Percentiles rank a stretch among this genome's conserved stretches.
Evolutionary conservation across 2,113 vertebrate genomes (phyloP).

Genomic region (Labrus mixtus): DNA sequence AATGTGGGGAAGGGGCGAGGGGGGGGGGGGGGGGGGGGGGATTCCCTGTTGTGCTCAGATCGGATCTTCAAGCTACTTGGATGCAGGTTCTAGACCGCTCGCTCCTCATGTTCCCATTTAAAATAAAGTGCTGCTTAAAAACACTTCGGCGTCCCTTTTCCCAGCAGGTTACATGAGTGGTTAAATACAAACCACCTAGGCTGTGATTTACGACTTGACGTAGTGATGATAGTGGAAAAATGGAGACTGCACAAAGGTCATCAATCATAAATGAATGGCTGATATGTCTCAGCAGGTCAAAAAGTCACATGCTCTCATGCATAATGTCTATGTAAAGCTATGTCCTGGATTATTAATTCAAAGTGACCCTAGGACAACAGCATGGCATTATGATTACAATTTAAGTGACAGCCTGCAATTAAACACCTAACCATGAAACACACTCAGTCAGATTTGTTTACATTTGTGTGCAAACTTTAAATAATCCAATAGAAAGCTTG

Average conservation of each 20-base stretch:
- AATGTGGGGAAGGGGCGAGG: too few species aligned
- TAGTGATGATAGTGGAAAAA: slow-evolving; percentile 24
- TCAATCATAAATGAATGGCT: slow-evolving; percentile 75
- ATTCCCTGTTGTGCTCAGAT: slow-evolving; percentile 43
- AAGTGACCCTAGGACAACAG: background rate
- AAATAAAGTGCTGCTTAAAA: slow-evolving; percentile 25
- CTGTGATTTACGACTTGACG: slow-evolving; percentile 12
- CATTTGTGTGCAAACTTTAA: background rate
- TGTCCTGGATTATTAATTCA: background rate
- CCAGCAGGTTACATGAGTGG: slow-evolving; percentile 10
- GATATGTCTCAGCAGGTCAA: slow-evolving; percentile 61
- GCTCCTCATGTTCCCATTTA: slow-evolving; percentile 60
- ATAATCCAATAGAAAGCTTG: background rate
- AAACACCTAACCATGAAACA: background rate
- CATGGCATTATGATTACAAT: background rate
- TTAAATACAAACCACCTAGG: slow-evolving; percentile 17
- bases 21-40: too few species aligned
- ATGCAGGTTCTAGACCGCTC: slow-evolving; percentile 45
- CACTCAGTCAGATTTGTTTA: background rate
- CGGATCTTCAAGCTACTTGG: slow-evolving; percentile 40
- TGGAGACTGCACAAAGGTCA: slow-evolving; percentile 55
- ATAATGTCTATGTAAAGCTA: slow-evolving; percentile 2
- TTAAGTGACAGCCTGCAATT: background rate
- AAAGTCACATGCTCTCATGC: slow-evolving; percentile 32
- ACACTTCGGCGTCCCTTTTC: background rate